Evolutionary conservation across 1,140 invertebrate genomes (phyloP).

Genomic region (Listronotus bonariensis): DNA sequence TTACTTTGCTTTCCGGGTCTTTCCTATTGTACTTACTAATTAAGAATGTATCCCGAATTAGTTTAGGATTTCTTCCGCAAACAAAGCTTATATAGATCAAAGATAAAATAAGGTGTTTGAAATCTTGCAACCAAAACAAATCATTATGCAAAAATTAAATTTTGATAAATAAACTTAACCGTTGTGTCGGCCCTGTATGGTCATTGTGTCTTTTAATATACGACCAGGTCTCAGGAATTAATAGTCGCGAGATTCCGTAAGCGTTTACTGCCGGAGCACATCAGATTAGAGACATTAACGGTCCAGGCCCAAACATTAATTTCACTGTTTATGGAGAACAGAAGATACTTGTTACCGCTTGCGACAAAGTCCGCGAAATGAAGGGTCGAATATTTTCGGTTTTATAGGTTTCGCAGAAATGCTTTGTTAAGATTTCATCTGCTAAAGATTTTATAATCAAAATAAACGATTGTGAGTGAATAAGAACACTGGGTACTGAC

Average conservation of each 20-base stretch:
- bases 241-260: conserved; percentile 55
- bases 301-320: conserved; percentile 52
- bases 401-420: conserved; percentile 27
- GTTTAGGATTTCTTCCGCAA: no score
- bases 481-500: no score
- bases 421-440: conserved; percentile 3
- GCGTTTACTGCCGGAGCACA: conserved; percentile 53
- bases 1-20: no score
- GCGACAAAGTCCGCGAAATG: conserved; percentile 33
- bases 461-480: no score
- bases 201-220: conserved; percentile 52
- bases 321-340: conserved; percentile 54
- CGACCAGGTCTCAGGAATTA: conserved; percentile 51
- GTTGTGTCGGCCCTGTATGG: conserved; percentile 24
- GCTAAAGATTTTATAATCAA: no score
- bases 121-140: no score
- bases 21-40: no score
- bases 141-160: no score
- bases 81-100: no score
- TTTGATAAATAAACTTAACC: no score
- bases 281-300: conserved; percentile 57
- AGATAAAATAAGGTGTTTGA: no score
- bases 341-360: conserved; percentile 30
- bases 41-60: no score
- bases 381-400: conserved; percentile 30